These are phyloP conservation scores for Odontomyia ornata DNA, from an alignment of 2,888 invertebrate species.

Conservation along the genomic window DNA sequence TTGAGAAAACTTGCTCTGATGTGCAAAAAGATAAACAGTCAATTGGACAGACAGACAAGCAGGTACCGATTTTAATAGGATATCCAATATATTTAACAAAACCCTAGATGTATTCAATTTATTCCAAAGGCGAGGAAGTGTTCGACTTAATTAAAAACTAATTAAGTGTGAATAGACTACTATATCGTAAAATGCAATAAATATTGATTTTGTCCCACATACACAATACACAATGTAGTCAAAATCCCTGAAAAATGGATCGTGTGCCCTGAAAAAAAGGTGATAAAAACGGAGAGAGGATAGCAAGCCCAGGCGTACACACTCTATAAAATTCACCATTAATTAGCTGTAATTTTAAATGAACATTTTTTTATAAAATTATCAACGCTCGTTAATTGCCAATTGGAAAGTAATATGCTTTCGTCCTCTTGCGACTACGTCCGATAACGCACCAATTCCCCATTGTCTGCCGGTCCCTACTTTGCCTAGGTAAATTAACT, in stretches of 20 bases:
- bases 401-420: constrained; percentile 43
- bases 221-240: constrained; percentile 1
- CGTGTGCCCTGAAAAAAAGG: neutral
- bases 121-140: neutral
- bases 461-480: constrained; percentile 10
- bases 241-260: constrained; percentile 12
- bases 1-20: too few species aligned
- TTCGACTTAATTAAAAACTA: constrained; percentile 31
- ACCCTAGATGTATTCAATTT: too few species aligned
- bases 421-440: constrained; percentile 9
- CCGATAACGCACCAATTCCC: neutral
- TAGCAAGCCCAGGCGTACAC: neutral
- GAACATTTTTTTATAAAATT: constrained; percentile 47
- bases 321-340: constrained; percentile 43
- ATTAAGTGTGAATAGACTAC: constrained; percentile 34
- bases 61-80: too few species aligned
- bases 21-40: too few species aligned
- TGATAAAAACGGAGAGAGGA: neutral
- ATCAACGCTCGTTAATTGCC: constrained; percentile 45
- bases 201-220: constrained; percentile 26
- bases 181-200: constrained; percentile 17
- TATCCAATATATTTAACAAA: too few species aligned
- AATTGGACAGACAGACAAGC: too few species aligned
- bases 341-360: constrained; percentile 47
- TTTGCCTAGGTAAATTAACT: constrained; percentile 31